phyloP scores from a whole-genome alignment of 2,888 invertebrate genomes.

The Omphaloscelis lunosa region DNA sequence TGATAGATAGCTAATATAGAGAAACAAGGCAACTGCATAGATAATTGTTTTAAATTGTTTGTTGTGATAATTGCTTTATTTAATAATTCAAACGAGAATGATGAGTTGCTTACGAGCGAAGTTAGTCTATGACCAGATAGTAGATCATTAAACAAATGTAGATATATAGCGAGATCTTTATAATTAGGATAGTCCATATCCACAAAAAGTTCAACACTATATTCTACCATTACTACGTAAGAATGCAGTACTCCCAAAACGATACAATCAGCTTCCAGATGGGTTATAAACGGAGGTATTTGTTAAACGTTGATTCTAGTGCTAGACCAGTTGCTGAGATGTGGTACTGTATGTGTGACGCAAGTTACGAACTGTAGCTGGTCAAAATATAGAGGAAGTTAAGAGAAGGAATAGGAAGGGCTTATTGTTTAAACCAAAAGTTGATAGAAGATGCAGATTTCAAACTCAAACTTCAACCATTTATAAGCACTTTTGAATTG shows the following conservation, averaged over 20 bases:
- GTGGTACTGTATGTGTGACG: constrained; percentile 3
- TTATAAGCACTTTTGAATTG: too few relatives aligned
- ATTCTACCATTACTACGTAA: not conserved
- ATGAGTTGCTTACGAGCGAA: not conserved
- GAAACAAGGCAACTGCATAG: not conserved
- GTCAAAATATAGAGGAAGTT: not conserved
- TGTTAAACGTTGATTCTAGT: constrained; percentile 42
- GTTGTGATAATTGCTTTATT: not conserved
- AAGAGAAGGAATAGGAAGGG: not conserved
- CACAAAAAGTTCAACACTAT: not conserved
- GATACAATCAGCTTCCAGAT: constrained; percentile 16
- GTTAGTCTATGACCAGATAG: not conserved
- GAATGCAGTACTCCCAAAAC: constrained; percentile 11
- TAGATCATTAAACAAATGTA: too few relatives aligned
- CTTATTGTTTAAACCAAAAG: not conserved
- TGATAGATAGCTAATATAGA: not conserved
- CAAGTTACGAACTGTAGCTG: constrained; percentile 28
- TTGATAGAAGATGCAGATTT: not conserved
- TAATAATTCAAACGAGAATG: not conserved
- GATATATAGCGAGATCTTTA: not conserved
- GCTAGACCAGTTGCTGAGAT: constrained; percentile 23
- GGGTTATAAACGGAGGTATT: constrained; percentile 62
- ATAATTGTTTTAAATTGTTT: too few relatives aligned
- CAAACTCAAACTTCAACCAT: too few relatives aligned
- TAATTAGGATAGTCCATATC: not conserved